Percentiles rank a stretch among this genome's conserved stretches.
These are phyloP conservation scores for Xanthia icteritia DNA, from an alignment of 2,888 invertebrate species.

Conservation along the genomic window DNA sequence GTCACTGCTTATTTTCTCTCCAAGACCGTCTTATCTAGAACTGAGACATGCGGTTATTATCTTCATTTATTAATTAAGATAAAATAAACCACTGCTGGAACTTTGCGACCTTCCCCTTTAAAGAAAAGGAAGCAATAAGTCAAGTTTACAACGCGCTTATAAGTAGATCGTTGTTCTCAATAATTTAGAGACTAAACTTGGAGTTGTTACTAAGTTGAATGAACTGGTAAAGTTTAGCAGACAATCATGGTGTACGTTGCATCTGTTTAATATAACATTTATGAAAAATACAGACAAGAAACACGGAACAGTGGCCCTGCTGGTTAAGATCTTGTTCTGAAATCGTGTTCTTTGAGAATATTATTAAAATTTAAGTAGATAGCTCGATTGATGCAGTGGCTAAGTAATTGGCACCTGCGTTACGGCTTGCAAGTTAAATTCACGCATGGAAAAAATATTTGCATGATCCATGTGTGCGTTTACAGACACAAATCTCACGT, in stretches of 20 bases:
- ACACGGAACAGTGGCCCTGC: neutral
- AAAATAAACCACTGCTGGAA: conserved; percentile 65
- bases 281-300: conserved; percentile 20
- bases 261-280: conserved; percentile 47
- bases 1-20: conserved; percentile 2
- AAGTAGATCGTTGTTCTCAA: conserved; percentile 62
- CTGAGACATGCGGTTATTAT: conserved; percentile 62
- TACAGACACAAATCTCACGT: neutral
- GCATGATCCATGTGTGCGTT: neutral
- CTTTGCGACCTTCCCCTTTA: conserved; percentile 53
- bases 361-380: conserved; percentile 2
- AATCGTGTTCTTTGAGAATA: conserved; percentile 20
- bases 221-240: conserved; percentile 43
- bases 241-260: conserved; percentile 35
- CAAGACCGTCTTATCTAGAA: conserved; percentile 37
- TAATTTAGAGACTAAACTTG: conserved; percentile 56
- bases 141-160: conserved; percentile 58
- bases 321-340: neutral
- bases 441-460: neutral
- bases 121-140: conserved; percentile 61
- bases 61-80: conserved; percentile 68
- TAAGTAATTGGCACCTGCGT: neutral
- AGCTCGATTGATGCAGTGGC: neutral
- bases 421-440: neutral
- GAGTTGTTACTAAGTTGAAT: conserved; percentile 55